These are phyloP conservation scores for Danio albolineatus DNA, from an alignment of 2,797 vertebrate species.

Conservation along the genomic window DNA sequence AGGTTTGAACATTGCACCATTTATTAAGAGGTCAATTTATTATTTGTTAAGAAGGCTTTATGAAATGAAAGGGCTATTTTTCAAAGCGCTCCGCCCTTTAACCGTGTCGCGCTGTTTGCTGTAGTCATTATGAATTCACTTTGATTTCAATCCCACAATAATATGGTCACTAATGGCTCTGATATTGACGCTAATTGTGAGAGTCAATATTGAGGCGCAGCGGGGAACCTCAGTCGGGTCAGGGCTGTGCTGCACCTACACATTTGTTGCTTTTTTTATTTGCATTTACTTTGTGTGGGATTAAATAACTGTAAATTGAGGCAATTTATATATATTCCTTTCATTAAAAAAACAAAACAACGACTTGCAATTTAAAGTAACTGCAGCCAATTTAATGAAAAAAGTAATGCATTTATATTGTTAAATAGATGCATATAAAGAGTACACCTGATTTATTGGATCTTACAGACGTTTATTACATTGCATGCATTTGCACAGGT, in stretches of 20 bases:
- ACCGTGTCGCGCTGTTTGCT: conserved; percentile 83
- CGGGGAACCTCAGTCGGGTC: conserved; percentile 76
- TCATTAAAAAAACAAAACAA: not conserved
- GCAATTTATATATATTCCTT: not conserved
- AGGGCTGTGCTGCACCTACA: not conserved
- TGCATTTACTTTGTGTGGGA: not conserved
- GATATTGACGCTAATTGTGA: conserved; percentile 89
- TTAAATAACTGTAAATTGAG: not conserved
- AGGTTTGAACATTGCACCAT: conserved; percentile 59
- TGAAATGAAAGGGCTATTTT: conserved; percentile 87
- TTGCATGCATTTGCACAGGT: not conserved
- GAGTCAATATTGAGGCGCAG: conserved; percentile 83
- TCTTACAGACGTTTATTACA: not conserved
- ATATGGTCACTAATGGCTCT: conserved; percentile 90
- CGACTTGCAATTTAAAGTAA: not conserved
- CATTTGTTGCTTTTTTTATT: conserved; percentile 24
- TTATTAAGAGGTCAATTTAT: conserved; percentile 66
- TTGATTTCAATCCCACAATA: conserved; percentile 88
- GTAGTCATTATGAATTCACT: conserved; percentile 84
- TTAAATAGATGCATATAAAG: not conserved
- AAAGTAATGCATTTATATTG: not conserved
- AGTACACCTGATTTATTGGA: not conserved
- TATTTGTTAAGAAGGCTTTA: conserved; percentile 79
- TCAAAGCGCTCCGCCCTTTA: conserved; percentile 88
- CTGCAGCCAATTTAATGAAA: not conserved